phyloP scores from a whole-genome alignment of 2,113 vertebrate genomes.

The Sialia sialis region DNA sequence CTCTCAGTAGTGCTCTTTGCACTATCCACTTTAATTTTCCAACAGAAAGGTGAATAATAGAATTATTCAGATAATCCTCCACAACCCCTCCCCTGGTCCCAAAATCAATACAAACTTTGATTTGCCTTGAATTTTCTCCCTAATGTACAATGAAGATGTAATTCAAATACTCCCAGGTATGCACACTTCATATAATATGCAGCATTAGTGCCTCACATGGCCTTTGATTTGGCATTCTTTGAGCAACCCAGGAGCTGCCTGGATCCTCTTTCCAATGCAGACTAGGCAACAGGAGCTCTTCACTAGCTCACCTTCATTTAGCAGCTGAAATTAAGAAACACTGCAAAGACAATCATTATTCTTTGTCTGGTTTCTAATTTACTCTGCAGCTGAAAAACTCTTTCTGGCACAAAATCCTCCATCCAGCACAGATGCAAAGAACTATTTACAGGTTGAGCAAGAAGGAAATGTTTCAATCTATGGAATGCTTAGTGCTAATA shows the following conservation, averaged over 20 bases:
- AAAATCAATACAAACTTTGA: constrained; percentile 66
- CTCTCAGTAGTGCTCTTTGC: constrained; percentile 41
- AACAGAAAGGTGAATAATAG: constrained; percentile 58
- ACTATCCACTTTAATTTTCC: constrained; percentile 64
- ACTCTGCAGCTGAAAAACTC: constrained; percentile 11
- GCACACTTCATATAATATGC: background rate
- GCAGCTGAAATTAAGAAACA: background rate
- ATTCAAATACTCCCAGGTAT: constrained; percentile 4
- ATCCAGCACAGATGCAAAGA: background rate
- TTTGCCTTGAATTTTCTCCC: constrained; percentile 53
- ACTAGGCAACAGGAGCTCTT: background rate
- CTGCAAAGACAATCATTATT: constrained; percentile 30
- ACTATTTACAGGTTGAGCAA: background rate
- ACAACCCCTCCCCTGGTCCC: background rate
- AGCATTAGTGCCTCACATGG: background rate
- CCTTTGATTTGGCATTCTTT: constrained; percentile 39
- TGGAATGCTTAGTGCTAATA: background rate
- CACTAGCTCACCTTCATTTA: background rate
- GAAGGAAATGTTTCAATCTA: background rate
- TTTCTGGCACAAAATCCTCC: background rate
- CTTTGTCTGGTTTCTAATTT: constrained; percentile 48
- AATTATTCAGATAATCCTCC: constrained; percentile 55
- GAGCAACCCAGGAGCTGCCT: background rate
- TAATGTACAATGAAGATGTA: background rate
- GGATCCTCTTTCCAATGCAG: background rate